phyloP scores from a whole-genome alignment of 2,888 invertebrate species.

The Phengaris arion region DNA sequence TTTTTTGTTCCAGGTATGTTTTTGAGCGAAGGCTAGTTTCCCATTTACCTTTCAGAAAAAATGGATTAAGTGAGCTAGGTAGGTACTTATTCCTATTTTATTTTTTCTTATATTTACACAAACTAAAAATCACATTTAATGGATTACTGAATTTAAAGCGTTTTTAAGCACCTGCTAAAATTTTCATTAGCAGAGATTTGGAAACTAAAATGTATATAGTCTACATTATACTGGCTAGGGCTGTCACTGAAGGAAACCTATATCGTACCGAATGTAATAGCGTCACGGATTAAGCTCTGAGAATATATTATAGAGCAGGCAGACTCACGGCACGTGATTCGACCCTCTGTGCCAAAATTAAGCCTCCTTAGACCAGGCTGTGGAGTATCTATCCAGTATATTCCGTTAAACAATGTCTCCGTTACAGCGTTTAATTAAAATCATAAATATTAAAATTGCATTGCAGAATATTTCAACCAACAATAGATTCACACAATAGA shows the following conservation, averaged over 20 bases:
- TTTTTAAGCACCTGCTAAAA: background rate
- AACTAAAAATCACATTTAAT: too few relatives aligned
- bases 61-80: too few relatives aligned
- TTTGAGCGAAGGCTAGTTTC: background rate
- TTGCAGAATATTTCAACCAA: background rate
- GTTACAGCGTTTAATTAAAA: background rate
- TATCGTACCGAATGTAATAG: background rate
- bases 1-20: conserved; percentile 23
- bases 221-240: background rate
- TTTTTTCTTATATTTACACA: too few relatives aligned
- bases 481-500: conserved; percentile 20
- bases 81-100: too few relatives aligned
- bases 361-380: background rate
- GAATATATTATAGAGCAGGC: conserved; percentile 4
- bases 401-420: background rate
- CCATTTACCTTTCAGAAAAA: background rate
- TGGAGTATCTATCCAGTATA: background rate
- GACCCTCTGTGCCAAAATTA: conserved; percentile 16
- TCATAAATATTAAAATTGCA: background rate
- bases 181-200: background rate
- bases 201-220: background rate
- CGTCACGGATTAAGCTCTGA: background rate
- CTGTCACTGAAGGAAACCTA: background rate
- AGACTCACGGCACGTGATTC: conserved; percentile 7
- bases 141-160: background rate